phyloP scores from a whole-genome alignment of 2,888 invertebrate genomes.

The Diplazon laetatorius region DNA sequence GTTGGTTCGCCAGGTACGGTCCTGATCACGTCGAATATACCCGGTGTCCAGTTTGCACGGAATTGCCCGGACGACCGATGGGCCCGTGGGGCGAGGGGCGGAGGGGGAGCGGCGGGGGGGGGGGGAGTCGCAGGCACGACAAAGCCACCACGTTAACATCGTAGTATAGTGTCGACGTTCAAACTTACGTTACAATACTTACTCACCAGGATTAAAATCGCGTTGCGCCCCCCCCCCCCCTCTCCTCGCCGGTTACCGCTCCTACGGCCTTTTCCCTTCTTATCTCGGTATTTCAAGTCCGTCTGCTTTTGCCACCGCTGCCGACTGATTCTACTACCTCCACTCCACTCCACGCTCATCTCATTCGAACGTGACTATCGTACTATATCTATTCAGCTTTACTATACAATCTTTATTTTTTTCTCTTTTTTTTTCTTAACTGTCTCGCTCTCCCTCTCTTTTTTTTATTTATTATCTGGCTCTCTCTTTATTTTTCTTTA shows the following conservation, averaged over 20 bases:
- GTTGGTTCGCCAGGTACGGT: slow-evolving; percentile 18
- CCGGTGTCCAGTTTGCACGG: slow-evolving; percentile 52
- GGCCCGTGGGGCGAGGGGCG: too few relatives aligned
- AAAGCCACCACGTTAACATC: too few relatives aligned
- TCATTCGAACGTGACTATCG: slow-evolving; percentile 28
- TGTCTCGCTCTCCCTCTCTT: slow-evolving; percentile 24
- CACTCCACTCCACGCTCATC: too few relatives aligned
- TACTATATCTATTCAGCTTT: slow-evolving; percentile 26
- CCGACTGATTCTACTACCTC: slow-evolving; percentile 11
- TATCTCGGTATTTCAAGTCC: slow-evolving; percentile 38
- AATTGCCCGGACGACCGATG: slow-evolving; percentile 23
- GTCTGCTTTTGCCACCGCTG: slow-evolving; percentile 36
- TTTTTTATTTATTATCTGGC: slow-evolving; percentile 8
- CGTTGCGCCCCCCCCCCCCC: slow-evolving; percentile 8
- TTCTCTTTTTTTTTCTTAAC: slow-evolving; percentile 4
- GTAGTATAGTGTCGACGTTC: slow-evolving; percentile 13
- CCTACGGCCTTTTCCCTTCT: slow-evolving; percentile 33
- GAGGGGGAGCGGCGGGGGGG: too few relatives aligned
- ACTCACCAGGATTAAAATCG: slow-evolving; percentile 19
- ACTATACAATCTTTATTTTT: slow-evolving; percentile 32
- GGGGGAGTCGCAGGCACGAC: too few relatives aligned
- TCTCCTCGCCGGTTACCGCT: too few relatives aligned
- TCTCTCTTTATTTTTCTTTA: too few relatives aligned
- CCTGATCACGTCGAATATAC: slow-evolving; percentile 50
- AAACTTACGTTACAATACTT: slow-evolving; percentile 3